Base-by-base conservation (phyloP, 2,888 invertebrate species). In the Panzeria rudis region DNA sequence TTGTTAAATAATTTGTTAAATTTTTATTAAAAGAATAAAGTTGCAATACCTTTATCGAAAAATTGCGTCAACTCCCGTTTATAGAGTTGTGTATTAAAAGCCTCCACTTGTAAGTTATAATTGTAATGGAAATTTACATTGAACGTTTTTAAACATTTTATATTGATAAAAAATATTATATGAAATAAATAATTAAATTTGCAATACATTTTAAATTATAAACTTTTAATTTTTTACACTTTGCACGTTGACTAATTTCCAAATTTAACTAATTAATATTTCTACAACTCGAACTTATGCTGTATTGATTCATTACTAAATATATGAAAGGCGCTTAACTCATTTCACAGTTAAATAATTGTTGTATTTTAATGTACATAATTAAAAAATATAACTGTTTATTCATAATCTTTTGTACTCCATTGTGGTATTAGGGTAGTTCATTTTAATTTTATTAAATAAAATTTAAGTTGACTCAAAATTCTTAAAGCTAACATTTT, bases 11-110 rank as follows among this genome's bases (percentile, higher is more conserved):
- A 41, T 17, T 15, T 44, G 7, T 41, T n/a, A 6, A 13, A 15
- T 32, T n/a, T 9, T 64, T 56, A 20, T 47, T 20, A 6, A 9
- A 9, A 35, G 20, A 64, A 64, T 64, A 25, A 23, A 13, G 7
- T 44, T 47, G n/a, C 15, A 44, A 11, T 83, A 88, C 92, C 92
- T 90, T 88, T 89, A 84, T 91, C 92, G 59, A 89, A 90, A 82
- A 90, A 91, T 50, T 91, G 89, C 15, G 88, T 86, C 80, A 88
- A 86, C 54, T 91, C 90, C 56, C 92, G 89, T 86, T 92, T 92
- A 54, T 87, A 87, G 20, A 88, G 87, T 61, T 88, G 87, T 8
- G 89, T 88, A 54, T 89, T 90, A 66, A 88, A 89, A 23, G 88
- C 83, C 54, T 89, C 87, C 64, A 88, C 87, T 72, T 80, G 66